A percentile compares a stretch with the other conserved stretches of the same genome.
These are phyloP conservation scores for Pherbina coryleti DNA, from an alignment of 2,888 invertebrate species.

Conservation along the genomic window DNA sequence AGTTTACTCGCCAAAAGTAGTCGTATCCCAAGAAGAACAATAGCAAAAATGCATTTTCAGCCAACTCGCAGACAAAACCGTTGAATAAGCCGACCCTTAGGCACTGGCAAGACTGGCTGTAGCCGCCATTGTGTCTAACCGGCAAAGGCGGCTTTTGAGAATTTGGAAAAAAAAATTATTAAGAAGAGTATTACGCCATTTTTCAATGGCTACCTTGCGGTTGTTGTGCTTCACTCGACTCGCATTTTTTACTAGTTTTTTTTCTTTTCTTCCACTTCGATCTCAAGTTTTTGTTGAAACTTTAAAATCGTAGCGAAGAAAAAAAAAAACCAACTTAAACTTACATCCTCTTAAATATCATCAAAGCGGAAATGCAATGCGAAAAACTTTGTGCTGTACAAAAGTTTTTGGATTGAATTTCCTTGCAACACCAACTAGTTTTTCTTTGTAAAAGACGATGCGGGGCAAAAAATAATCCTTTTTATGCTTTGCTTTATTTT, in stretches of 20 bases:
- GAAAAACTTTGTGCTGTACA: constrained; percentile 9
- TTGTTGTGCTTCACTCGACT: background rate
- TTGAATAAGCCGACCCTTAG: constrained; percentile 10
- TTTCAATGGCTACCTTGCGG: constrained; percentile 9
- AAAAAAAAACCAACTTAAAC: background rate
- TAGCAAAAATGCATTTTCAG: constrained; percentile 16
- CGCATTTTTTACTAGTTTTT: background rate
- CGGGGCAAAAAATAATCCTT: constrained; percentile 14
- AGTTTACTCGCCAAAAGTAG: constrained; percentile 3
- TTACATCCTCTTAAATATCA: constrained; percentile 29
- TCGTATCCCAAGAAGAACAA: background rate
- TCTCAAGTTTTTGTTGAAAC: constrained; percentile 8
- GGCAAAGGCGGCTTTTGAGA: background rate
- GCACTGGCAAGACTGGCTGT: background rate
- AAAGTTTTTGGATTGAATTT: constrained; percentile 31
- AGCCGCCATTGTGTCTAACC: background rate
- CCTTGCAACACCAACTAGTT: background rate
- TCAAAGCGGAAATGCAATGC: constrained; percentile 17
- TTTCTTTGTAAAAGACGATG: background rate
- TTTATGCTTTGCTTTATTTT: constrained; percentile 17
- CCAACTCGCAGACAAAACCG: constrained; percentile 19
- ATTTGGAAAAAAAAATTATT: background rate
- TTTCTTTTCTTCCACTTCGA: background rate
- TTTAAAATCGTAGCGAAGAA: background rate
- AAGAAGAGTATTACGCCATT: background rate